phyloP scores from a whole-genome alignment of 2,888 invertebrate species.

The Dasysyrphus albostriatus region DNA sequence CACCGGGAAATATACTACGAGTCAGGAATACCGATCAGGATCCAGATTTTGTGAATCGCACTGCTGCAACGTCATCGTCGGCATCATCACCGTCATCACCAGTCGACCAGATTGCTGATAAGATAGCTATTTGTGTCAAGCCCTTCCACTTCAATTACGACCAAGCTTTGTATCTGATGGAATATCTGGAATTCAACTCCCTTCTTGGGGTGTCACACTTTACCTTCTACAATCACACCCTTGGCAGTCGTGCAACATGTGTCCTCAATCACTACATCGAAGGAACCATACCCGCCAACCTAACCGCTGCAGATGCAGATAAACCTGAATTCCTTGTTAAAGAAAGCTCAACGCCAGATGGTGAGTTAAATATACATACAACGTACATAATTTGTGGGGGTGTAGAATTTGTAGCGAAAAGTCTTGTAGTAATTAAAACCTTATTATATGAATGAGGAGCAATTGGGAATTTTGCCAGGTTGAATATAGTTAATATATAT shows the following conservation, averaged over 20 bases:
- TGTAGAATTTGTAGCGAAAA: not conserved
- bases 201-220: slow-evolving; percentile 94
- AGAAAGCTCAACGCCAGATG: slow-evolving; percentile 64
- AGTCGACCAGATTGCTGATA: slow-evolving; percentile 83
- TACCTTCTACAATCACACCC: slow-evolving; percentile 95
- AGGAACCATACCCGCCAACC: slow-evolving; percentile 81
- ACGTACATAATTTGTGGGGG: not conserved
- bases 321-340: slow-evolving; percentile 56
- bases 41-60: slow-evolving; percentile 80
- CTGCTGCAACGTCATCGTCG: slow-evolving; percentile 52
- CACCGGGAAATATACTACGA: slow-evolving; percentile 87
- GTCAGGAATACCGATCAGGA: slow-evolving; percentile 86
- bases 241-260: slow-evolving; percentile 91
- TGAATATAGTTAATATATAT: not conserved
- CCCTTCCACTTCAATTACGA: slow-evolving; percentile 95
- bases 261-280: slow-evolving; percentile 87
- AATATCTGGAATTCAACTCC: slow-evolving; percentile 94
- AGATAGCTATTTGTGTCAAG: slow-evolving; percentile 93
- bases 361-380: slow-evolving; percentile 5
- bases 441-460: not conserved
- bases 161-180: slow-evolving; percentile 92
- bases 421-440: slow-evolving; percentile 8
- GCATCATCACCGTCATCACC: slow-evolving; percentile 75
- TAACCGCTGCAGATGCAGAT: slow-evolving; percentile 80
- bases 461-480: slow-evolving; percentile 9